Base-by-base conservation (phyloP, 2,797 vertebrate species). In the Malacoraja senta region DNA sequence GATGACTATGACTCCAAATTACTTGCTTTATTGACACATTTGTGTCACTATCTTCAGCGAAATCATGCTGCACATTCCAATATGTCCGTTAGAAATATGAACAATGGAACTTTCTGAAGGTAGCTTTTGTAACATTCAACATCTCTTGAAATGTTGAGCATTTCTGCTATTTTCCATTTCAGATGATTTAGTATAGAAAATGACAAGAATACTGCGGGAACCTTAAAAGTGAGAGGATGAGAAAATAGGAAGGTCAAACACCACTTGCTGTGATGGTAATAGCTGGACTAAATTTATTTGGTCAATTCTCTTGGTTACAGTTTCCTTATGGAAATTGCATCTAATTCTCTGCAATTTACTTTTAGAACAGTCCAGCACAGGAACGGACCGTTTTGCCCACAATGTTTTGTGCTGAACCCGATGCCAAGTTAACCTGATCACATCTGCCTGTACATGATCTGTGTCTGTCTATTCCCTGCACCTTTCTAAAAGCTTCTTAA, bases 321-420 rank as follows among this genome's bases (percentile, higher is more conserved):
- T 35, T 88, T 88, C 35, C 84, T 35, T 68, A 63, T 68, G 63
- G 63, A 68, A 68, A 68, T 88, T 68, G 63, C 19, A 88, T 19
- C 7, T 63, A 88, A 88, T 68, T 68, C n/a, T 88, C 84, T 68
- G 63, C 63, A 68, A 88, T 88, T 88, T 68, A 88, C 17, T 68
- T 35, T 32, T 32, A 88, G 44, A 53, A 7, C 44, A 53, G 44
- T 53, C 44, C 44, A 53, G 44, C 44, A 53, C 44, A 53, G 44
- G 44, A 53, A 53, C 3, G 44, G 44, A 53, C 44, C 44, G 4
- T 53, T 53, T 53, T 53, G 44, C 44, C 44, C 44, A 53, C 4
- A 53, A 53, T 53, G 44, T 53, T 53, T 53, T 53, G 44, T 44
- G 44, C 44, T 6, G 44, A 53, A 53, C 4, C 4, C 6, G 44